phyloP scores from a whole-genome alignment of 2,797 vertebrate species.

The Anolis apletophallus region DNA sequence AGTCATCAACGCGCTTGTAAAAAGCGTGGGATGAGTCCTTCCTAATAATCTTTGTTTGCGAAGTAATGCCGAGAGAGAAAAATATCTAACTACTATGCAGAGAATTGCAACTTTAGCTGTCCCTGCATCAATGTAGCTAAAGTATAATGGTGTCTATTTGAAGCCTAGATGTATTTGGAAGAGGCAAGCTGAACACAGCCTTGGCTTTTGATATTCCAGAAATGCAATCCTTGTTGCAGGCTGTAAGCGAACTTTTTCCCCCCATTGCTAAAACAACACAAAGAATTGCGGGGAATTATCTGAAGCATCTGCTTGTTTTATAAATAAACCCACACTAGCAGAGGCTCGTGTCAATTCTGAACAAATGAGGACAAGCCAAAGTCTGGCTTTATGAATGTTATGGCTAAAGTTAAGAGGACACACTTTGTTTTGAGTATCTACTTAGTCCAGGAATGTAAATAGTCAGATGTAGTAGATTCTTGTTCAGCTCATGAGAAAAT shows the following conservation, averaged over 20 bases:
- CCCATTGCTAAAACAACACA: not conserved
- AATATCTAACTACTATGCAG: too few species aligned
- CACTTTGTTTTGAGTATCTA: not conserved
- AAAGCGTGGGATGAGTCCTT: too few species aligned
- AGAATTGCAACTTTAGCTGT: not conserved
- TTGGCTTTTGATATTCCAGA: constrained; percentile 5
- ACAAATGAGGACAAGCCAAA: constrained; percentile 30
- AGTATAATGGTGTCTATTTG: not conserved
- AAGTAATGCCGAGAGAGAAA: too few species aligned
- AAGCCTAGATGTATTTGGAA: not conserved
- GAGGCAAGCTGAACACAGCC: not conserved
- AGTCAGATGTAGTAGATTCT: constrained; percentile 47
- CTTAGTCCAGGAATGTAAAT: constrained; percentile 27
- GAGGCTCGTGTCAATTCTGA: constrained; percentile 16
- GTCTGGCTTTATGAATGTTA: constrained; percentile 39
- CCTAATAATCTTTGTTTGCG: too few species aligned
- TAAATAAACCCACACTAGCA: constrained; percentile 47
- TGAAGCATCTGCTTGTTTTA: constrained; percentile 48
- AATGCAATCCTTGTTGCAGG: constrained; percentile 18
- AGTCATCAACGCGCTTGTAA: too few species aligned
- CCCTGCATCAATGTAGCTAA: not conserved
- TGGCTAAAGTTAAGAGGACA: constrained; percentile 37
- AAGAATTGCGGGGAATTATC: constrained; percentile 19
- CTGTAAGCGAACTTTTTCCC: not conserved
- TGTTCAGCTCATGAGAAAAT: not conserved